These are phyloP conservation scores for Tinea pellionella DNA, from an alignment of 2,888 invertebrate genomes.

Conservation along the genomic window DNA sequence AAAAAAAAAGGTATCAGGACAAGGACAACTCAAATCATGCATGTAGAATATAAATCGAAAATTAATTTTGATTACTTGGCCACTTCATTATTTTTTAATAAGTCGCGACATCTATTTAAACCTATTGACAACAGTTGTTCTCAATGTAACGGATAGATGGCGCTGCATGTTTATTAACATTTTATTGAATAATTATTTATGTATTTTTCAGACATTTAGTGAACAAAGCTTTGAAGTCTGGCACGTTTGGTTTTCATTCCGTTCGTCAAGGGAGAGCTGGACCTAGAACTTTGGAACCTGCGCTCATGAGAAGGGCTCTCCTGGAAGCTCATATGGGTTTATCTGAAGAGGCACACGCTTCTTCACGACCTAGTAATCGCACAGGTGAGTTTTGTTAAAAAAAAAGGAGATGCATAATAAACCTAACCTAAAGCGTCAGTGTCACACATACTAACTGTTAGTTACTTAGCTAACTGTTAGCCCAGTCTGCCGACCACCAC, in stretches of 20 bases:
- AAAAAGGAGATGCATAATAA: no score
- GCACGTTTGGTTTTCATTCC: conserved; percentile 72
- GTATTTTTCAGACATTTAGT: conserved; percentile 76
- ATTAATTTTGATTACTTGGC: no score
- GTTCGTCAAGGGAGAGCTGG: conserved; percentile 75
- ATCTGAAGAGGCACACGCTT: conserved; percentile 26
- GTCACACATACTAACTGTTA: no score
- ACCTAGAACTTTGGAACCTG: conserved; percentile 76
- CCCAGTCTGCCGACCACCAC: no score
- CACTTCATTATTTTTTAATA: no score
- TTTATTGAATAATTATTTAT: background rate
- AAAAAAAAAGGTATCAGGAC: no score
- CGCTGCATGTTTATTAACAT: background rate
- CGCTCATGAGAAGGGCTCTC: conserved; percentile 78
- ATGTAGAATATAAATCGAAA: no score
- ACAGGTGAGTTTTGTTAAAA: conserved; percentile 40
- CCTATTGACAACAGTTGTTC: background rate
- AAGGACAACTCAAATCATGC: no score
- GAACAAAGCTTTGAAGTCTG: conserved; percentile 75
- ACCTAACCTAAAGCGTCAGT: no score
- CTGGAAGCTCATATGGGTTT: conserved; percentile 49
- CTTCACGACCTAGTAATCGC: conserved; percentile 31
- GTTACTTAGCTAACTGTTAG: no score
- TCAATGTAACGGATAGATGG: background rate
- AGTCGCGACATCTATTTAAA: background rate